Percentiles rank a stretch among this genome's conserved stretches.
These are phyloP conservation scores for Chrysocyon brachyurus DNA, from an alignment of 2,797 vertebrate genomes.

Conservation along the genomic window DNA sequence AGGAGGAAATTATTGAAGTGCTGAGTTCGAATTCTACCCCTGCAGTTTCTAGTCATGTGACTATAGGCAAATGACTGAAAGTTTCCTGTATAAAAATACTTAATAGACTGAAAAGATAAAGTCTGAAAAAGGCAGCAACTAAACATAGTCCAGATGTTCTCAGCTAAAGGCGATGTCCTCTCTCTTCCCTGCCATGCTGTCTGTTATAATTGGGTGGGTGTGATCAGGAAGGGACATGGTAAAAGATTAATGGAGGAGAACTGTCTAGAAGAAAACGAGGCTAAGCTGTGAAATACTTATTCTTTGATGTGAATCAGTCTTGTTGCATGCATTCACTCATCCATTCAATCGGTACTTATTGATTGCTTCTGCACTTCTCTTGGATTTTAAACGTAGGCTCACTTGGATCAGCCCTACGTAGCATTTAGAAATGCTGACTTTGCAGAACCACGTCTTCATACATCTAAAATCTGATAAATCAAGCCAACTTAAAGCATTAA, in stretches of 20 bases:
- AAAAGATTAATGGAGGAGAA: background rate
- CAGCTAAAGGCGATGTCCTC: background rate
- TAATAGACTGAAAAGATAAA: background rate
- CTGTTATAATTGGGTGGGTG: background rate
- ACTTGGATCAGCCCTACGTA: background rate
- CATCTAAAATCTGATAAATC: background rate
- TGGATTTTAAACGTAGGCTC: background rate
- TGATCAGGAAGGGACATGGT: background rate
- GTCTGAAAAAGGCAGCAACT: background rate
- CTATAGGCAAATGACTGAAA: background rate
- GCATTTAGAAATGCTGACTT: slow-evolving; percentile 3
- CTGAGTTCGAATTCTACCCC: slow-evolving; percentile 50
- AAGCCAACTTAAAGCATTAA: background rate
- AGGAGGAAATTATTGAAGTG: background rate
- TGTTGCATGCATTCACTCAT: background rate
- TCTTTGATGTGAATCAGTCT: background rate
- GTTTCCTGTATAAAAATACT: background rate
- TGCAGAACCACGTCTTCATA: background rate
- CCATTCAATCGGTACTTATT: background rate
- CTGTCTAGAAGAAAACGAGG: background rate
- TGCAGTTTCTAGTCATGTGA: background rate
- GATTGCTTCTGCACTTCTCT: background rate
- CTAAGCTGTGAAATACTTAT: background rate
- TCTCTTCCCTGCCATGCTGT: too few relatives aligned
- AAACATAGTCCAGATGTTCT: background rate